Evolutionary conservation across 2,113 vertebrate genomes (phyloP).

Genomic region (Zosterops pallidus): DNA sequence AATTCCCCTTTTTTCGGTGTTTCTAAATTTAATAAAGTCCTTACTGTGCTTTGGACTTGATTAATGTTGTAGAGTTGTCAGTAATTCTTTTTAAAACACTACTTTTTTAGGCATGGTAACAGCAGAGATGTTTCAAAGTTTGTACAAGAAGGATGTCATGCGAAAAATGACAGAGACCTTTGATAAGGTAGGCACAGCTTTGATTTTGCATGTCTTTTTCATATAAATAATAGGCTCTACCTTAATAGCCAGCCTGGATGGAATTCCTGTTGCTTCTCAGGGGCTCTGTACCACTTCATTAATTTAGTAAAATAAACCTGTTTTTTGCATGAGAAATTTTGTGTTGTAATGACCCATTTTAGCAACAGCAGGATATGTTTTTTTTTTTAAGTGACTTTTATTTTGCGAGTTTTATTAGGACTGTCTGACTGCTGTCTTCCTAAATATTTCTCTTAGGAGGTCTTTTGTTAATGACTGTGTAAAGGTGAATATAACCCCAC

Average conservation of each 20-base stretch:
- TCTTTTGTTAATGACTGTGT: background rate
- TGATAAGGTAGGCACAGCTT: slow-evolving; percentile 80
- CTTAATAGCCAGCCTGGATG: background rate
- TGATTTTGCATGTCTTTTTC: background rate
- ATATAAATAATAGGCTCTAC: background rate
- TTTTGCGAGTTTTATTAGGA: background rate
- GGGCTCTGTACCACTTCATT: background rate
- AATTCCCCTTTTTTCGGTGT: background rate
- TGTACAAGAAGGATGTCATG: slow-evolving; percentile 79
- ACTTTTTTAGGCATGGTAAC: slow-evolving; percentile 83
- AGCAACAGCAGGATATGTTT: background rate
- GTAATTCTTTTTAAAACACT: background rate
- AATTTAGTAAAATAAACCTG: background rate
- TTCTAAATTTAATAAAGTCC: background rate
- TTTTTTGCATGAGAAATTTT: background rate
- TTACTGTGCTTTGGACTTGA: background rate
- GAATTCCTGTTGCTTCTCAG: background rate
- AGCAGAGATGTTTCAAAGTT: slow-evolving; percentile 89
- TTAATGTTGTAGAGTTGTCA: background rate
- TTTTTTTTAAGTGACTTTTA: background rate
- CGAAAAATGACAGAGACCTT: slow-evolving; percentile 88
- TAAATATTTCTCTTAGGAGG: background rate
- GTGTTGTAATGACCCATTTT: background rate
- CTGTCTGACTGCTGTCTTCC: background rate
- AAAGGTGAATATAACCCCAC: background rate